These are phyloP conservation scores for Stegostoma tigrinum DNA, from an alignment of 2,113 vertebrate species.

Conservation along the genomic window DNA sequence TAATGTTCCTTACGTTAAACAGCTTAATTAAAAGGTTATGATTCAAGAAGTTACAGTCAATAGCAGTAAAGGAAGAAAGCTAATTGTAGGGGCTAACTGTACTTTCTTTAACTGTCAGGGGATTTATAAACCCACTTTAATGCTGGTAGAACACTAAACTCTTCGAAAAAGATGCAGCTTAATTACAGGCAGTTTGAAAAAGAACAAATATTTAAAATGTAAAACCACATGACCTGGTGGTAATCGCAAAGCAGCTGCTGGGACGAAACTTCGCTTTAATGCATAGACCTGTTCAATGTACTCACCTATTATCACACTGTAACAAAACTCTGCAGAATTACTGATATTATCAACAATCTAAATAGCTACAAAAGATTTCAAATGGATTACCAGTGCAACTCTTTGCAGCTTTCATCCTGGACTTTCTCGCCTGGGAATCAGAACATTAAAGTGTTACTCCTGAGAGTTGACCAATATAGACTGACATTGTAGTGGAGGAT, in stretches of 20 bases:
- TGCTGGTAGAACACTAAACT: slow-evolving; percentile 52
- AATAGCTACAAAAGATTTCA: neutral
- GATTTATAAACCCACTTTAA: neutral
- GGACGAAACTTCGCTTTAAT: slow-evolving; percentile 43
- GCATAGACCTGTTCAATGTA: neutral
- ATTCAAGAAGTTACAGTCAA: neutral
- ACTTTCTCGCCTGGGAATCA: neutral
- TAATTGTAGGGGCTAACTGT: neutral
- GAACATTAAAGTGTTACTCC: neutral
- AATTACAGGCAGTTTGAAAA: slow-evolving; percentile 49
- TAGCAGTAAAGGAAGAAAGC: neutral
- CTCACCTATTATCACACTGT: neutral
- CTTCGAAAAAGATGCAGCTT: slow-evolving; percentile 39
- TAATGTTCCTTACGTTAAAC: neutral
- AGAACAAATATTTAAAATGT: slow-evolving; percentile 62
- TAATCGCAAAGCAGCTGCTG: slow-evolving; percentile 68
- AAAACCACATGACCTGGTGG: slow-evolving; percentile 64
- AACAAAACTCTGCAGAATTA: neutral
- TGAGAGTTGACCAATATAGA: neutral
- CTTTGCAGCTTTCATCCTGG: neutral
- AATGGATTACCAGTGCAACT: neutral
- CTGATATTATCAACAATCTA: neutral
- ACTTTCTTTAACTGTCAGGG: neutral
- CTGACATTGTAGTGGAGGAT: neutral
- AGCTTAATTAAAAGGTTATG: neutral